A percentile compares a stretch with the other conserved stretches of the same genome.
Evolutionary conservation across 2,888 invertebrate genomes (phyloP).

Genomic region (Taphrorychus bicolor): DNA sequence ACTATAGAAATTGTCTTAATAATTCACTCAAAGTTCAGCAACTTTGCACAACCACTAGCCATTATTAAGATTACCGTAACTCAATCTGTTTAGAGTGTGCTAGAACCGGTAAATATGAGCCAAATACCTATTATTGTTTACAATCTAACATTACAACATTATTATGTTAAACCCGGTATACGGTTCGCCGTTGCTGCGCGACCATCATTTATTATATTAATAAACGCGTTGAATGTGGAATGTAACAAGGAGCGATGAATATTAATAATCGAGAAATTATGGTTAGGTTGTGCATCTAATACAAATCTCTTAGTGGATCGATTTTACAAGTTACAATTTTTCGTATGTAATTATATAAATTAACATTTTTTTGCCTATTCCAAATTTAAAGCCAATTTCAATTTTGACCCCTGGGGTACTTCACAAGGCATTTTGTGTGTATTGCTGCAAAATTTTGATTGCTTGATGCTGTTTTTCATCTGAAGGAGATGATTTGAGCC

Average conservation of each 20-base stretch:
- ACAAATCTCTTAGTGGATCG: neutral
- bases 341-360: too few species aligned
- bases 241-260: neutral
- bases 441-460: too few species aligned
- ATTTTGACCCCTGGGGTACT: too few species aligned
- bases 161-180: slow-evolving; percentile 14
- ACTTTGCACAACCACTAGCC: slow-evolving; percentile 8
- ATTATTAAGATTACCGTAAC: slow-evolving; percentile 16
- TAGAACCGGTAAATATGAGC: slow-evolving; percentile 22
- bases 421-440: too few species aligned
- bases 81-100: slow-evolving; percentile 20
- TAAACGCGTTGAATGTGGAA: slow-evolving; percentile 2
- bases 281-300: neutral
- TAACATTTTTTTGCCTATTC: too few species aligned
- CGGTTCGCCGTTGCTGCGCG: slow-evolving; percentile 9
- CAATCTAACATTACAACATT: slow-evolving; percentile 15
- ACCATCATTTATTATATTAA: neutral
- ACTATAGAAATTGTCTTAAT: neutral
- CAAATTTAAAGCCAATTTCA: too few species aligned
- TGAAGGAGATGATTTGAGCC: too few species aligned
- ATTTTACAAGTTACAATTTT: too few species aligned
- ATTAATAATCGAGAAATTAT: slow-evolving; percentile 6
- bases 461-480: too few species aligned
- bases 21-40: slow-evolving; percentile 8
- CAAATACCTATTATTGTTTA: slow-evolving; percentile 25